Base-by-base conservation (phyloP, 2,113 vertebrate genomes). In the Phaethon lepturus region DNA sequence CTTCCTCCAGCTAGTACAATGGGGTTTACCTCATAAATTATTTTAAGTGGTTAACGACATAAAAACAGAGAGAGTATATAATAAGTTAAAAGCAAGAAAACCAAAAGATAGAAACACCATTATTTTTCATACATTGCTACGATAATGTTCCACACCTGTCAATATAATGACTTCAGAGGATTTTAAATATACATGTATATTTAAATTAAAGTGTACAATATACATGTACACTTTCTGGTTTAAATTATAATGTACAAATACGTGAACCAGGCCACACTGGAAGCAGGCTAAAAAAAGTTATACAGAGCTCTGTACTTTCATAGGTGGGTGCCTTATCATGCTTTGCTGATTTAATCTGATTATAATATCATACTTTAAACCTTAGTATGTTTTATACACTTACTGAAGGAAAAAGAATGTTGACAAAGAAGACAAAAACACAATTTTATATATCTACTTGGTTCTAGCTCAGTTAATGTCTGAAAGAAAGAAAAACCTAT, bases 401-500 rank as follows among this genome's bases (percentile, higher is more conserved):
- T 88, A 44, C 2, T 12, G 2, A 28, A 80, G 10, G 11, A 89
- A 29, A 89, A 89, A 80, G 14, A 38, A 64, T 42, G 29, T 17
- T 66, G 47, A 81, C 28, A 93, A 56, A 60, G 17, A 73, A 53
- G 64, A 81, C 4, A 68, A 67, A 86, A 52, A 1, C 23, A 24
- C 10, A 62, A 31, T 83, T 90, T 68, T 67, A 44, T 90, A 12
- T 90, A 66, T 40, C 67, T 50, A 23, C 38, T 67, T 85, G 33
- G 4, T 26, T 71, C 29, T 84, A 73, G 4, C 58, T 86, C 86
- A 74, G 38, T 66, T 88, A 91, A 68, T 59, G 17, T 63, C 64
- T 86, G 59, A 71, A 95, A 91, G 69, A 71, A 92, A 92, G 29
- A 86, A 91, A 90, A 87, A 80, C 4, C 18, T 72, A 47, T 84